Conservation (phyloP, 2,888 invertebrate genomes). For the Ametastegia equiseti region DNA sequence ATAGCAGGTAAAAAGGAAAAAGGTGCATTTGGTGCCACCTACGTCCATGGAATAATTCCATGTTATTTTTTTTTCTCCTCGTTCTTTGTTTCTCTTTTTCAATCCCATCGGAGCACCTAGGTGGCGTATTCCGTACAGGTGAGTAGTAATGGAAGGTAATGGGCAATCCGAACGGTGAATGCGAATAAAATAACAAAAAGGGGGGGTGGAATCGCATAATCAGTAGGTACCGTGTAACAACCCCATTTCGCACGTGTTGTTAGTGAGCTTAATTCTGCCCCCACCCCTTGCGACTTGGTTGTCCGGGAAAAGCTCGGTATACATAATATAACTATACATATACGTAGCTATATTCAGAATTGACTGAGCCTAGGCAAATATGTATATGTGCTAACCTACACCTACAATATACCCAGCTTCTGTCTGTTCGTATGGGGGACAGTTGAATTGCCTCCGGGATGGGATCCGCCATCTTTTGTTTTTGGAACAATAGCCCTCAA, state of each 20-base stretch:
- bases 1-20: background rate
- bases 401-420: background rate
- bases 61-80: too few relatives aligned
- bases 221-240: background rate
- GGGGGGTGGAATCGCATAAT: background rate
- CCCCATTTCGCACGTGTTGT: background rate
- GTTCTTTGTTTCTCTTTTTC: background rate
- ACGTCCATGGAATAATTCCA: too few relatives aligned
- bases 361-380: background rate
- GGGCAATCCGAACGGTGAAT: background rate
- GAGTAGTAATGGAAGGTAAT: background rate
- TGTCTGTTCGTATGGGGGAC: slow-evolving; percentile 64
- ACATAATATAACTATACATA: background rate
- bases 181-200: background rate
- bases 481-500: slow-evolving; percentile 65
- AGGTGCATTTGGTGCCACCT: background rate
- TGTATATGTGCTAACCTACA: too few relatives aligned
- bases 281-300: background rate
- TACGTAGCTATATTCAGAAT: background rate
- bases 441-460: slow-evolving; percentile 68
- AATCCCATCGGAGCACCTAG: background rate
- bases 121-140: too few relatives aligned
- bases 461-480: slow-evolving; percentile 72
- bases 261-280: background rate
- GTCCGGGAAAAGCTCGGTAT: background rate